Evolutionary conservation across 2,113 vertebrate genomes (phyloP).

Genomic region (Scalopus aquaticus): DNA sequence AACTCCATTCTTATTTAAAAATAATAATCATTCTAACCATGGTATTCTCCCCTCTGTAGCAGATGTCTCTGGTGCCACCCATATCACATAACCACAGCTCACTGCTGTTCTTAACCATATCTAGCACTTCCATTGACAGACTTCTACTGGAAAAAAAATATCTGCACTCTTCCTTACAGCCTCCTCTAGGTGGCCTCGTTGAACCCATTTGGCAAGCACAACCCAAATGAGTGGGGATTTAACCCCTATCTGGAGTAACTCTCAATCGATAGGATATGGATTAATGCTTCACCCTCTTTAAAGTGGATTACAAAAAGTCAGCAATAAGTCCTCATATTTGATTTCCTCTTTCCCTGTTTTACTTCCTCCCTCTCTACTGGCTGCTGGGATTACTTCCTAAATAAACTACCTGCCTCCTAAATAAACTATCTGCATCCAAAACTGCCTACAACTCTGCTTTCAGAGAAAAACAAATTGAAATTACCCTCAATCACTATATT

Average conservation of each 20-base stretch:
- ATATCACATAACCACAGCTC: background rate
- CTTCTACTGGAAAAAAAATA: background rate
- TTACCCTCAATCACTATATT: background rate
- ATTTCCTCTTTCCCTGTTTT: background rate
- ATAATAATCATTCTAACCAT: background rate
- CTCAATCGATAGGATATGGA: background rate
- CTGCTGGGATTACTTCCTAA: conserved; percentile 4
- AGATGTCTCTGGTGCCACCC: background rate
- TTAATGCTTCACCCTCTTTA: background rate
- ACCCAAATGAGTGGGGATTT: background rate
- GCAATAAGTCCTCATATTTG: background rate
- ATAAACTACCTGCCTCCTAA: background rate
- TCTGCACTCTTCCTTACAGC: background rate
- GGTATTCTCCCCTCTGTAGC: background rate
- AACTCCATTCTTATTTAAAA: conserved; percentile 7
- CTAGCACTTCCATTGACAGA: background rate
- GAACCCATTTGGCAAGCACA: background rate
- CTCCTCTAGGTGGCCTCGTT: background rate
- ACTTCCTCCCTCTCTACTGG: background rate
- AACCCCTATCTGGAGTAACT: background rate
- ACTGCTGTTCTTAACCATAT: conserved; percentile 6
- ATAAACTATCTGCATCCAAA: background rate
- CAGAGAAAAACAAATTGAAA: conserved; percentile 26
- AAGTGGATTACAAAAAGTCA: background rate
- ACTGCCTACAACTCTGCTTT: conserved; percentile 2